Percentiles rank a stretch among this genome's conserved stretches.
phyloP scores from a whole-genome alignment of 2,797 vertebrate species.

The Platalea minor region DNA sequence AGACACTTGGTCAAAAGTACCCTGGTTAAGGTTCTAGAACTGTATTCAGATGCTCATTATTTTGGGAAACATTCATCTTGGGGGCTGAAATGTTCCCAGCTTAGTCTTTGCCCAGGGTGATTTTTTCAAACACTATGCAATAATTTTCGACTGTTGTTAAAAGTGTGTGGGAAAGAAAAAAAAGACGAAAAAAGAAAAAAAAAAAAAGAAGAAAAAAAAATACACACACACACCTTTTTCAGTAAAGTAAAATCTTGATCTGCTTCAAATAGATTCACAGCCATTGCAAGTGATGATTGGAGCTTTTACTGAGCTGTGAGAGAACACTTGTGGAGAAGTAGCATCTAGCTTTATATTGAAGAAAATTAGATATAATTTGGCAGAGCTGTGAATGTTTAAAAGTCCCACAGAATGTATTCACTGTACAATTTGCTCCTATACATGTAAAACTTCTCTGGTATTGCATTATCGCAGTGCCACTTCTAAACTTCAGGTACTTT shows the following conservation, averaged over 20 bases:
- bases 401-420: background rate
- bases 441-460: background rate
- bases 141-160: background rate
- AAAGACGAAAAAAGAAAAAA: background rate
- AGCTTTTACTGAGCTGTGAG: background rate
- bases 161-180: background rate
- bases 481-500: background rate
- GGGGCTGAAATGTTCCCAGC: slow-evolving; percentile 12
- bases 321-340: background rate
- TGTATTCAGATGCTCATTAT: slow-evolving; percentile 24
- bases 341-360: background rate
- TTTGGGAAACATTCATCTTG: background rate
- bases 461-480: background rate
- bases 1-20: background rate
- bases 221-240: background rate
- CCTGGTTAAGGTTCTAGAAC: background rate
- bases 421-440: background rate
- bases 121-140: background rate
- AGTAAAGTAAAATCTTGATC: background rate
- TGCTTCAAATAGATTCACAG: background rate
- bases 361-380: background rate
- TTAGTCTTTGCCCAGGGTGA: slow-evolving; percentile 15
- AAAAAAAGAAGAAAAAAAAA: background rate
- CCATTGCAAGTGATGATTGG: background rate
- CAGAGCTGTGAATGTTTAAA: background rate